These are phyloP conservation scores for Zaprionus obscuricornis DNA, from an alignment of 2,888 invertebrate species.

Conservation along the genomic window DNA sequence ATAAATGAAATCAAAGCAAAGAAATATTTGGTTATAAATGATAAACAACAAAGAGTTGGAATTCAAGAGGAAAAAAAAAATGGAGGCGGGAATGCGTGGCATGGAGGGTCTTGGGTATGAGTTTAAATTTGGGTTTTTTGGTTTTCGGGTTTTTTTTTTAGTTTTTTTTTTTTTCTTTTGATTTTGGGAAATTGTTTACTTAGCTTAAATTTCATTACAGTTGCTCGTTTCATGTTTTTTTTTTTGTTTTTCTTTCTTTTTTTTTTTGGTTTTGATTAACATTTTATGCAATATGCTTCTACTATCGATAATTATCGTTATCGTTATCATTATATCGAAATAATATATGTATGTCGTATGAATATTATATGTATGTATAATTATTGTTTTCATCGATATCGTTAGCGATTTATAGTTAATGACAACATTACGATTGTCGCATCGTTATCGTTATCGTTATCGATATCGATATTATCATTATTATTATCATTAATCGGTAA, in stretches of 20 bases:
- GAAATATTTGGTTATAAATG: neutral
- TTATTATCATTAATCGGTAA: constrained; percentile 1
- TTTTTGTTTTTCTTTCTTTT: neutral
- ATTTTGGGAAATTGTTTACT: constrained; percentile 13
- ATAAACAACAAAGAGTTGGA: neutral
- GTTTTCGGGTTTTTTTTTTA: constrained; percentile 2
- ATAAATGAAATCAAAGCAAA: constrained; percentile 25
- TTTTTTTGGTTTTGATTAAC: constrained; percentile 26
- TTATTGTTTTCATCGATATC: too few species aligned
- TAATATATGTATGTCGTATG: too few species aligned
- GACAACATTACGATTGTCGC: neutral
- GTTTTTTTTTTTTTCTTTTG: neutral
- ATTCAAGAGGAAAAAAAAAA: neutral
- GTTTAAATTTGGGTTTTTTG: neutral
- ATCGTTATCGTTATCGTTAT: constrained; percentile 10
- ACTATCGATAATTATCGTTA: constrained; percentile 1
- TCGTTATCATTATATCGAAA: too few species aligned
- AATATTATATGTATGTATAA: too few species aligned
- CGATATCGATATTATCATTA: constrained; percentile 15
- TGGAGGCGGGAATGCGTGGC: too few species aligned
- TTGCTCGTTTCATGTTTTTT: constrained; percentile 16
- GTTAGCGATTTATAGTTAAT: too few species aligned
- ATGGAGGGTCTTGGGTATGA: neutral
- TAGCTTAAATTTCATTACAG: constrained; percentile 45
- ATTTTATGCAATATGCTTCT: constrained; percentile 6